These are phyloP conservation scores for Chromoteleia sp. DNA, from an alignment of 2,888 invertebrate genomes.

Conservation along the genomic window DNA sequence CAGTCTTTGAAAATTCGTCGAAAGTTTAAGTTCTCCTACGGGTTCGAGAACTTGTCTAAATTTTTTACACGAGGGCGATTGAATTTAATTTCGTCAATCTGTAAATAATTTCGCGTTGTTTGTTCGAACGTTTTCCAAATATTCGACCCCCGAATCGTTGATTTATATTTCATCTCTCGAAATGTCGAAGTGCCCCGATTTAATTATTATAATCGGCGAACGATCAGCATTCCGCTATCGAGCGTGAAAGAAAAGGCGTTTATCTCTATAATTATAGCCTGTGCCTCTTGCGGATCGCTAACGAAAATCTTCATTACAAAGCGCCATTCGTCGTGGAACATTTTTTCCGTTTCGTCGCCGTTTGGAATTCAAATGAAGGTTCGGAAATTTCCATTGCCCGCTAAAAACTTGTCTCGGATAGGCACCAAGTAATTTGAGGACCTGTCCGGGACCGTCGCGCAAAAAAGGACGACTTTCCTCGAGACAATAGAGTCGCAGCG, in stretches of 20 bases:
- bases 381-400: constrained; percentile 38
- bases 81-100: constrained; percentile 26
- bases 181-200: neutral
- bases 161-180: neutral
- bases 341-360: constrained; percentile 32
- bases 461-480: constrained; percentile 26
- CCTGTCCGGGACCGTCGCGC: constrained; percentile 29
- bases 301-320: constrained; percentile 24
- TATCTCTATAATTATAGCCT: neutral
- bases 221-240: neutral
- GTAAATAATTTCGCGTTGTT: constrained; percentile 17
- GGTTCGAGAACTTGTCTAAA: constrained; percentile 29
- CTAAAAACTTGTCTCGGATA: constrained; percentile 39
- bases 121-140: constrained; percentile 13
- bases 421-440: constrained; percentile 50
- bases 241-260: neutral
- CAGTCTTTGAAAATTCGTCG: constrained; percentile 36
- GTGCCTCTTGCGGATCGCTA: neutral
- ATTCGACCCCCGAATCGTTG: constrained; percentile 2
- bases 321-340: neutral
- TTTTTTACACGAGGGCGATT: constrained; percentile 16
- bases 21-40: constrained; percentile 24
- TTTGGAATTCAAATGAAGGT: constrained; percentile 42
- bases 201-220: neutral
- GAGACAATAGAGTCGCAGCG: constrained; percentile 42